Evolutionary conservation across 2,113 vertebrate species (phyloP).

Genomic region (Garra rufa): DNA sequence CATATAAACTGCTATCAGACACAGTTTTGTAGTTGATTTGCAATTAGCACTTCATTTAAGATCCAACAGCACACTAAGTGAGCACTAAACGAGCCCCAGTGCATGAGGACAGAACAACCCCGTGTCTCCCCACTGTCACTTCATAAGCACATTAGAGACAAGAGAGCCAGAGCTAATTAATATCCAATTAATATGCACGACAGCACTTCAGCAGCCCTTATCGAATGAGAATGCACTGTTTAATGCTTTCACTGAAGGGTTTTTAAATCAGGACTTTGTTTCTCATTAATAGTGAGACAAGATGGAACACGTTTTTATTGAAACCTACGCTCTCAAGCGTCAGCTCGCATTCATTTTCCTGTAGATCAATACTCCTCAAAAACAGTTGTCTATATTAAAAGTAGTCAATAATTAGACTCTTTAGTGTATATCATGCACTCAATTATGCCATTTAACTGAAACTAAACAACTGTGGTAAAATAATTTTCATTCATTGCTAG

Average conservation of each 20-base stretch:
- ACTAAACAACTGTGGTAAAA: too few species aligned
- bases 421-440: background rate
- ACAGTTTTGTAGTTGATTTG: background rate
- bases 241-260: background rate
- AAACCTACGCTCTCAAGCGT: background rate
- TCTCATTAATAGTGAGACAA: conserved; percentile 14
- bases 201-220: conserved; percentile 11
- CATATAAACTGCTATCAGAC: background rate
- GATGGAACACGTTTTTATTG: conserved; percentile 19
- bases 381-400: background rate
- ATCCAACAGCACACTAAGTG: background rate
- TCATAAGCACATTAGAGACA: conserved; percentile 30
- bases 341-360: background rate
- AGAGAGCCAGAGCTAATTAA: conserved; percentile 37
- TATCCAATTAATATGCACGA: conserved; percentile 31
- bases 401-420: background rate
- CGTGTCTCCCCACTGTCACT: background rate
- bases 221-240: conserved; percentile 2
- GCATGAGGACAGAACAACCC: conserved; percentile 5
- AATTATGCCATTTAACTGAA: background rate
- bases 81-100: background rate
- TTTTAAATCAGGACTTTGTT: background rate
- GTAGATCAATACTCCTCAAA: background rate
- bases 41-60: background rate
- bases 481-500: too few species aligned